Evolutionary conservation across 2,797 vertebrate species (phyloP).

Genomic region (Sebastes itinus): DNA sequence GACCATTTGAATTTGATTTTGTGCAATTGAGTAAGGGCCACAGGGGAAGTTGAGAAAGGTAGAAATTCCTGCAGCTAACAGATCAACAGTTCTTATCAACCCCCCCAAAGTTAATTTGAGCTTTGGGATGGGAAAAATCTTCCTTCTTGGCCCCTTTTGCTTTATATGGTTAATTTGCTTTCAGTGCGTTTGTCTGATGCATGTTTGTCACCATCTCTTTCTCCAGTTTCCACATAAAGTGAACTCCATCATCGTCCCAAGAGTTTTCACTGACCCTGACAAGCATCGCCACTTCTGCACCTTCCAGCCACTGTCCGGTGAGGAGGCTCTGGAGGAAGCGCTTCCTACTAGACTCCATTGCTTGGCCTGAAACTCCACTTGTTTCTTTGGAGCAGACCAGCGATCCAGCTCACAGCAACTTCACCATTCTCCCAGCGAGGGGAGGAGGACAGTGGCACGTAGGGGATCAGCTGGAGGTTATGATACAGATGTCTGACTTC

Average conservation of each 20-base stretch:
- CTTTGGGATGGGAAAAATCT: too few relatives aligned
- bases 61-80: too few relatives aligned
- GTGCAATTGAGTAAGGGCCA: too few relatives aligned
- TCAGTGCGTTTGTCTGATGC: too few relatives aligned
- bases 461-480: slow-evolving; percentile 41
- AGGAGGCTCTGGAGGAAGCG: slow-evolving; percentile 5
- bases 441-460: slow-evolving; percentile 15
- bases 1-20: too few relatives aligned
- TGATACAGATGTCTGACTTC: slow-evolving; percentile 22
- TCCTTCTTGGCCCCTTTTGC: too few relatives aligned
- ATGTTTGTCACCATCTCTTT: background rate
- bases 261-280: background rate
- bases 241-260: background rate
- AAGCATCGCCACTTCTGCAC: background rate
- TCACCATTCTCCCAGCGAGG: slow-evolving; percentile 19
- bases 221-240: background rate
- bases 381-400: slow-evolving; percentile 6
- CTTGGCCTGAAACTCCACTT: slow-evolving; percentile 42
- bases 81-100: too few relatives aligned
- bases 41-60: too few relatives aligned
- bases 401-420: slow-evolving; percentile 36
- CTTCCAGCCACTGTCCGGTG: background rate
- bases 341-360: background rate
- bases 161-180: too few relatives aligned
- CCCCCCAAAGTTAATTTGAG: too few relatives aligned